Base-by-base conservation (phyloP, 2,888 invertebrate species). In the Eupithecia insigniata region DNA sequence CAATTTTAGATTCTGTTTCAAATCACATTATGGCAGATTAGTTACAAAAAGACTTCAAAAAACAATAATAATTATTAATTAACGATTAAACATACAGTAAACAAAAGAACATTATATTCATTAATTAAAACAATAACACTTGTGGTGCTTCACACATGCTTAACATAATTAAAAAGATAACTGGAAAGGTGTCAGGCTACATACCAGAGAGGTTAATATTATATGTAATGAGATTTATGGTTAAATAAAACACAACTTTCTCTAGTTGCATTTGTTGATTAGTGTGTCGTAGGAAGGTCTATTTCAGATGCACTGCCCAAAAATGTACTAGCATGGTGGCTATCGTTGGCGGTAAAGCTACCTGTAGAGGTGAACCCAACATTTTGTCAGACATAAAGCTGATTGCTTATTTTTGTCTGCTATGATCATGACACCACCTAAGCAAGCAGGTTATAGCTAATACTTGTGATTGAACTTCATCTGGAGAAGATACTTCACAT, bases 401-500 rank as follows among this genome's bases (percentile, higher is more conserved):
- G 12, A 10, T 16, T 39, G 39, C 39, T 3, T 7, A 39, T 36
- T 16, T 16, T 39, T 39, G 16, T 16, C 39, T 39, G 12, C 12
- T 36, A 36, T 36, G 39, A 39, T 16, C 16, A 3, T 39, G 39
- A 16, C 39, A 39, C 7, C 16, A 16, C 39, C 16, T 39, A 16
- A 16, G n/a, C n/a, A n/a, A n/a, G n/a, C n/a, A n/a, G 22, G 62
- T n/a, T 90, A 22, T 14, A 4, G 34, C 36, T 88, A 95, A 83
- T 91, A 96, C 71, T 96, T 97, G 90, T 96, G 98, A 77, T 97
- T 96, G 92, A 99, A 99, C 76, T 98, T 96, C 93, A 97, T 95
- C 86, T 97, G 96, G 76, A 99, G 86, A 82, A 99, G 93, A 87
- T 99, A 99, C 85, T 97, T 97, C 75, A 98, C 96, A 82, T 98